These are phyloP conservation scores for Cantharis flavilabris DNA, from an alignment of 2,888 invertebrate genomes.

Conservation along the genomic window DNA sequence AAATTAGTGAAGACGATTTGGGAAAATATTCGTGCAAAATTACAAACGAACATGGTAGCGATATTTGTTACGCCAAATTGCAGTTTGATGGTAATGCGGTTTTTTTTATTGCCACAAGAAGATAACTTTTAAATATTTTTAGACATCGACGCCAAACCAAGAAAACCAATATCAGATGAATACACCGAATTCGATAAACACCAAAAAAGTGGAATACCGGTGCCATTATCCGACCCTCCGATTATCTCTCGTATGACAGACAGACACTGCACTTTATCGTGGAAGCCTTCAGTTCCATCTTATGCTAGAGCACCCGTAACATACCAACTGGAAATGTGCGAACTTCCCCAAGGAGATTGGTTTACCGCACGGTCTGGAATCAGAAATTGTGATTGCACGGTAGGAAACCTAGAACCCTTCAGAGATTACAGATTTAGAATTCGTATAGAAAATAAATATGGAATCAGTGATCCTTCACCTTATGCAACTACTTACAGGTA, in stretches of 20 bases:
- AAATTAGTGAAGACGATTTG: constrained; percentile 78
- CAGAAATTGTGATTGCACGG: constrained; percentile 87
- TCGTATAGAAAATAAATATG: constrained; percentile 95
- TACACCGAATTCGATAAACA: constrained; percentile 84
- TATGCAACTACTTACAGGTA: constrained; percentile 77
- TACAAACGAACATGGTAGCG: constrained; percentile 84
- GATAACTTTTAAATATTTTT: constrained; percentile 18
- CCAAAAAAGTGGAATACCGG: constrained; percentile 81
- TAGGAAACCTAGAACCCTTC: constrained; percentile 88
- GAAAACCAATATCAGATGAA: constrained; percentile 74
- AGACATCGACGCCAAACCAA: constrained; percentile 71
- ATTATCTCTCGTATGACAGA: constrained; percentile 93
- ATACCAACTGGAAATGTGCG: constrained; percentile 94
- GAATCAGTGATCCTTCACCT: constrained; percentile 95
- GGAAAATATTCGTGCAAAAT: constrained; percentile 85
- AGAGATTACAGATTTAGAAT: constrained; percentile 95
- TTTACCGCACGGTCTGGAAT: constrained; percentile 83
- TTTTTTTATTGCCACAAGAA: not conserved
- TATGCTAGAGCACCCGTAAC: constrained; percentile 89
- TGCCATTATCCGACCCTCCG: constrained; percentile 87
- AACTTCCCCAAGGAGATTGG: constrained; percentile 92
- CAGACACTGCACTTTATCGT: constrained; percentile 83
- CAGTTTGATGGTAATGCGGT: constrained; percentile 74
- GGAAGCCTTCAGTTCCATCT: constrained; percentile 91
- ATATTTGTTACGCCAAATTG: constrained; percentile 76